phyloP scores from a whole-genome alignment of 2,113 vertebrate genomes.

The Centropristis striata region DNA sequence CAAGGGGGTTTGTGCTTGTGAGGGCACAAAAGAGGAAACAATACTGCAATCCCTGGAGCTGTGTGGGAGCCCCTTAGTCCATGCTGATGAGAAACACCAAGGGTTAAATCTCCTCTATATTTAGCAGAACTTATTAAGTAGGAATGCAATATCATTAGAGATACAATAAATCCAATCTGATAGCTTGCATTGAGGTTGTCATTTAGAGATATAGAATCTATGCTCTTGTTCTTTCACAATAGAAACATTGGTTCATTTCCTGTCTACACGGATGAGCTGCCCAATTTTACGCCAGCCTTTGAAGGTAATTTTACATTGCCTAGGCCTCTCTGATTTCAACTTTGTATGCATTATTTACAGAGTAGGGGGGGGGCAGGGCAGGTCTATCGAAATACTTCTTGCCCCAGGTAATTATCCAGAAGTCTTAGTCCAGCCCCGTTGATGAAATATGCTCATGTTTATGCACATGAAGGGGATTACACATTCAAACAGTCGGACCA shows the following conservation, averaged over 20 bases:
- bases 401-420: constrained; percentile 81
- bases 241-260: constrained; percentile 92
- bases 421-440: constrained; percentile 72
- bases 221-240: constrained; percentile 56
- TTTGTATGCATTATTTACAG: constrained; percentile 88
- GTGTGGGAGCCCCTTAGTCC: constrained; percentile 18
- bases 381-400: constrained; percentile 68
- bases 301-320: constrained; percentile 87
- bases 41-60: constrained; percentile 4
- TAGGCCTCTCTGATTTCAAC: constrained; percentile 85
- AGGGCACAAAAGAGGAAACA: constrained; percentile 6
- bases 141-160: constrained; percentile 42
- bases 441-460: constrained; percentile 93
- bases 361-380: constrained; percentile 48
- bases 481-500: constrained; percentile 76
- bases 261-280: constrained; percentile 85
- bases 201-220: constrained; percentile 50
- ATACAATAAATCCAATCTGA: constrained; percentile 64
- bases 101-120: constrained; percentile 22
- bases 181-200: constrained; percentile 51
- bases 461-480: constrained; percentile 93
- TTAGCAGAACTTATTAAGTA: constrained; percentile 56
- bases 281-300: constrained; percentile 93
- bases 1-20: not conserved
- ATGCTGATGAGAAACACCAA: constrained; percentile 37